Evolutionary conservation across 1,140 invertebrate species (phyloP), one percentile per base, ranked within the genome.

Genomic region (Danaus plexippus): DNA sequence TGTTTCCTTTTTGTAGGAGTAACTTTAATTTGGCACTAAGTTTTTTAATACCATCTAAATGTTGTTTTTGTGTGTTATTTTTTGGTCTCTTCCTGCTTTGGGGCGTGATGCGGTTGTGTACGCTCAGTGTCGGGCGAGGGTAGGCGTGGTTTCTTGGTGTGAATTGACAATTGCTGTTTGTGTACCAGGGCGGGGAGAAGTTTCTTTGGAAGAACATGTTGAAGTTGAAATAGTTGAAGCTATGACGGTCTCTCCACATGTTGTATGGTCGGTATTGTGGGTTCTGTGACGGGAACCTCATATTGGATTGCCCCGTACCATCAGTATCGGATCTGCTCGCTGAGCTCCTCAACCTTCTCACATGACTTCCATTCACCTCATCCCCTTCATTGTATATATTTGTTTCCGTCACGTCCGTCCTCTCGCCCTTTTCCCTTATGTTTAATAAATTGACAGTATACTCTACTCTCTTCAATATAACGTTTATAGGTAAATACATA

Each of bases 371-470:
- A 56, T 69, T 80, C 3, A 63, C 69, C 61, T 79, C 75, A 47
- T 75, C 80, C 42, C 62, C 59, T n/a, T 54, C 18, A 52, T 58
- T 73, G 12, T 75, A 75, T 12, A 66, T 59, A 54, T 60, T 57
- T 12, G 67, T 50, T 11, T 69, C 64, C 9, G 45, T 48, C 40
- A 65, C 69, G 11, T 15, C 41, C 5, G 51, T 32, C 45, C 48
- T 59, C 2, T 47, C 43, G n/a, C 53, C 47, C 59, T 67, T 79
- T 46, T 49, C 62, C 40, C 56, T 64, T 11, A 84, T 53, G 52
- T 69, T 76, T 43, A 76, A 49, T 32, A 88, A 18, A 66, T 87
- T 80, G 1, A 88, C 55, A 11, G 63, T 55, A 68, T 85, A 88
- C 12, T 43, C 60, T 15, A 57, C 59, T 61, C 76, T 80, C 22